phyloP scores from a whole-genome alignment of 2,113 vertebrate species.

The Podarcis cretensis region DNA sequence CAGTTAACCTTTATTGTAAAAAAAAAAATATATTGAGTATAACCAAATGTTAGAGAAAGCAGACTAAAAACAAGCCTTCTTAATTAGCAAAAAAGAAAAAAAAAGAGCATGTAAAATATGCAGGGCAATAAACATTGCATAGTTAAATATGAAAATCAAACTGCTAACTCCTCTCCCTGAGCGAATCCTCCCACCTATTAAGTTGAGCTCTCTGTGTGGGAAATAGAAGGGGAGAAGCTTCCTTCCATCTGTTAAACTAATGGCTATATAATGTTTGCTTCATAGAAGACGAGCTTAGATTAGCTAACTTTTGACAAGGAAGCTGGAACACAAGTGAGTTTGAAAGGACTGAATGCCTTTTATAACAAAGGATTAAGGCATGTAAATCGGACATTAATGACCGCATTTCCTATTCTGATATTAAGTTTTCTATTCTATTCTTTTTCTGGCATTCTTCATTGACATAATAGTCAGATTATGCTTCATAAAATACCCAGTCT shows the following conservation, averaged over 20 bases:
- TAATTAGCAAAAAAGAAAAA: no score
- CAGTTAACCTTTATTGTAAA: background rate
- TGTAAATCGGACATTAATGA: background rate
- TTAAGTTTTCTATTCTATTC: background rate
- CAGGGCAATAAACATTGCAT: background rate
- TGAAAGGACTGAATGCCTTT: background rate
- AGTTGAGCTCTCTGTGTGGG: background rate
- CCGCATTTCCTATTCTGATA: background rate
- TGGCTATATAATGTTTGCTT: background rate
- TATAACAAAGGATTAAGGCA: background rate
- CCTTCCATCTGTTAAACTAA: slow-evolving; percentile 18
- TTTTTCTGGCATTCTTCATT: background rate
- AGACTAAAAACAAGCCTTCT: background rate
- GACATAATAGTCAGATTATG: background rate
- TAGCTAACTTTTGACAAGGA: background rate
- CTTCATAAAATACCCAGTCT: background rate
- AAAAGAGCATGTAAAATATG: background rate
- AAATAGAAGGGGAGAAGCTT: background rate
- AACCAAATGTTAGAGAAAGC: background rate
- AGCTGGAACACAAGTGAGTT: background rate
- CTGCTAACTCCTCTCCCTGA: background rate
- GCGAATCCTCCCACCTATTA: background rate
- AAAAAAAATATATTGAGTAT: background rate
- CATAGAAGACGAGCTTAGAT: background rate
- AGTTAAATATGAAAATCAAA: background rate